Base-by-base conservation (phyloP, 2,888 invertebrate species). In the Luperina testacea region DNA sequence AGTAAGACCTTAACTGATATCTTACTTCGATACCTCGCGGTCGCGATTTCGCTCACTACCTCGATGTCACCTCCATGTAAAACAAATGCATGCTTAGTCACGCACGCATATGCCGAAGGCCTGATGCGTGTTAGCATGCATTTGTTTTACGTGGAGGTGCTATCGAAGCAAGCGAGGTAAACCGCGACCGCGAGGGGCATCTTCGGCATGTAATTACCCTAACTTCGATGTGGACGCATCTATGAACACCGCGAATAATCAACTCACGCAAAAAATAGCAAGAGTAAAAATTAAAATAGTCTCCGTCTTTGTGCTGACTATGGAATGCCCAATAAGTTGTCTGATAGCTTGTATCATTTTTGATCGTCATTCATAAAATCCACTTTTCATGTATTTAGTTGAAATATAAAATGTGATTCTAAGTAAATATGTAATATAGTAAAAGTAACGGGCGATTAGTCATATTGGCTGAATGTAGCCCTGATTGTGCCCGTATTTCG, bases 401-500 rank as follows among this genome's bases (percentile, higher is more conserved):
- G 78, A 87, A 88, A 77, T 88, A 86, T 89, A 87, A 89, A 89
- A 91, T 91, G 91, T 93, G 90, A 92, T 91, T 90, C 87, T 85
- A 88, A 87, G 85, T 90, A 81, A 89, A 83, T 88, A 88, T 87
- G 84, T 89, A 88, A 85, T 86, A 88, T 87, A 88, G 84, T 89
- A 84, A 86, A 89, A 84, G 82, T 85, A 78, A 80, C 80, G 89
- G 89, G 90, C 83, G 83, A 83, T 88, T 88, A 90, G 94, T 94
- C 93, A 93, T 93, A 93, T 94, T 94, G 94, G 93, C 93, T 90
- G 74, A 76, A 75, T 86, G 79, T 85, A 88, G 86, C 87, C 88
- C 83, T 82, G 70, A 89, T 89, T 90, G 89, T 93, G 87, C 90
- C 90, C 93, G 93, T 94, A 93, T 94, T 95, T 94, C 91, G 91